These are phyloP conservation scores for Bubo bubo DNA, from an alignment of 2,113 vertebrate genomes.

Conservation along the genomic window DNA sequence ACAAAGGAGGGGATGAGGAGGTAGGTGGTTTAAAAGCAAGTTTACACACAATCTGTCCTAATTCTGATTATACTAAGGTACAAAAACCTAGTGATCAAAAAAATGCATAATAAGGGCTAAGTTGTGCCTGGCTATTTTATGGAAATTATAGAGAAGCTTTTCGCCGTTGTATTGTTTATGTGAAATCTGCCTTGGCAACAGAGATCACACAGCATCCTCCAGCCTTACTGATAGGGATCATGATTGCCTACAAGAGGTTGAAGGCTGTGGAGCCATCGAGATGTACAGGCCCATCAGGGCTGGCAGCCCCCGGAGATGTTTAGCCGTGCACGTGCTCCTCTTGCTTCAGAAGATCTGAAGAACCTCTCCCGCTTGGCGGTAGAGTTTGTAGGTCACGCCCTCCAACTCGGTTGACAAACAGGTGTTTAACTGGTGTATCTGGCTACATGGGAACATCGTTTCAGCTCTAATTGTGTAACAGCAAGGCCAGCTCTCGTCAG, in stretches of 20 bases:
- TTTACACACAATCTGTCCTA: background rate
- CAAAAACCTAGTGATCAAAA: background rate
- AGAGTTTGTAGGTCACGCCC: background rate
- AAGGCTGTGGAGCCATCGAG: background rate
- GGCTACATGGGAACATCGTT: background rate
- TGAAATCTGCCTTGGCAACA: background rate
- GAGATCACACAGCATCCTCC: background rate
- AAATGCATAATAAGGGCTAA: background rate
- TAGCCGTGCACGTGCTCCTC: rapidly evolving
- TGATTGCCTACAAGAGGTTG: background rate
- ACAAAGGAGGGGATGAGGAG: background rate
- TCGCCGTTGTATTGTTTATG: background rate
- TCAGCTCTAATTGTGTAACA: background rate
- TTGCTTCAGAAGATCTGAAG: background rate
- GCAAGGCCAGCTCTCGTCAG: background rate
- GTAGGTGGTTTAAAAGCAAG: background rate
- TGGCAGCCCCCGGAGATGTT: background rate
- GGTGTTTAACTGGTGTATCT: background rate
- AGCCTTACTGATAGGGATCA: background rate
- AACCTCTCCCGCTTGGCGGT: background rate
- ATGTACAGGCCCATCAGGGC: background rate
- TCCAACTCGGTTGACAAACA: background rate
- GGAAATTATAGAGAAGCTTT: background rate
- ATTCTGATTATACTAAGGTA: background rate
- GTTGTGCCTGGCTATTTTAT: background rate